Base-by-base conservation (phyloP, 2,113 vertebrate species). In the Burhinus oedicnemus region DNA sequence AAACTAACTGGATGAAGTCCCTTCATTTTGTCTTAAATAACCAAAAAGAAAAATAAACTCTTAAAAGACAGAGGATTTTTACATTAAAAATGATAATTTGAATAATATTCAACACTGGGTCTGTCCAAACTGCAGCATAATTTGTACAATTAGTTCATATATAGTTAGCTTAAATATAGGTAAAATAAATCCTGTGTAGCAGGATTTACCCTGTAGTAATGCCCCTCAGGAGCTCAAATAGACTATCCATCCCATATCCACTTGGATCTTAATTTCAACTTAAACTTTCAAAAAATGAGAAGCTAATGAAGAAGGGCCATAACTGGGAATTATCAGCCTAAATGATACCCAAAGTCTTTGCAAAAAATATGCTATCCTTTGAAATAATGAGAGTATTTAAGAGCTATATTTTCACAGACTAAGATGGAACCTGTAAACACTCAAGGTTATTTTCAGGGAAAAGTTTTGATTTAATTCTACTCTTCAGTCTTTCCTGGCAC, bases 71-170 rank as follows among this genome's bases (percentile, higher is more conserved):
- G 5, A 36, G 14, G 36, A 40, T 26, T 86, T 94, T 86, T 47
- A 17, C 4, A 72, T 51, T 60, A 62, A 45, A 69, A 42, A 38
- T 76, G 7, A 3, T 9, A 29, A 22, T 42, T 76, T 80, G 22
- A 89, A 36, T 36, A 44, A 72, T 4, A 12, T 2, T 45, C 1
- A 3, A 27, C 12, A 44, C 5, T 0, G 0, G 0, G 1, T 38
- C 40, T 93, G 9, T 38, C 30, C 44, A 52, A 86, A 74, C 4
- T 57, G 45, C 27, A 44, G 51, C 4, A 4, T 38, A 71, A 42
- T 54, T 26, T 0, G 0, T 49, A 13, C 8, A 54, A 21, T 71
- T 84, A 25, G 12, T 23, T 74, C 69, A 40, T 5, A 44, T 26
- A 49, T 3, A 60, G 8, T 22, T 74, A 65, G 13, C 5, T 81